Base-by-base conservation (phyloP, 2,888 invertebrate species). In the Dryobota labecula region DNA sequence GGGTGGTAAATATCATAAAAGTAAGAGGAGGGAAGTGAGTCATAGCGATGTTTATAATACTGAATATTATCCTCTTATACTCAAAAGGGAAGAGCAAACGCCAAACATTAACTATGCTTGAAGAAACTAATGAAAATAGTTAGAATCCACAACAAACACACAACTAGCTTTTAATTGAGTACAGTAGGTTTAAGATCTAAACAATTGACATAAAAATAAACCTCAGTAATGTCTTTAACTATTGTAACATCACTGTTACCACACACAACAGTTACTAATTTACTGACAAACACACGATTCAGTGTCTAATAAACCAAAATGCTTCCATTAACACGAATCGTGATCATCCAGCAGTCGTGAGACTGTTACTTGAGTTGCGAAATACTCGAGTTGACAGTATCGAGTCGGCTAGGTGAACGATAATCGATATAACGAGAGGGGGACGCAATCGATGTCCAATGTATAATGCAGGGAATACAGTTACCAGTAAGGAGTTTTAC, bases 361-460 rank as follows among this genome's bases (percentile, higher is more conserved):
- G 80, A 70, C 70, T 79, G 64, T 62, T 51, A 73, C 61, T 62
- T 63, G 67, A 64, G 67, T 80, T 77, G 81, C 70, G 70, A 80
- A 80, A 80, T 43, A 49, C 63, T 69, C 68, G 68, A 69, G 68
- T 72, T 79, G 73, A 77, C 70, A 68, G 67, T 78, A 84, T 86
- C 78, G 84, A 86, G 80, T 85, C 53, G 75, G 58, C 56, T 60
- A 51, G 64, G 64, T 64, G 68, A 68, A 70, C 80, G 79, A 80
- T 85, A 86, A 87, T 87, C 87, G 84, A 87, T 87, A 70, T 84
- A 84, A 85, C 80, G 70, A 78, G 78, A 58, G 79, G 83, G 82
- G 81, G 63, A n/a, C 43, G 45, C 72, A 84, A 86, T 87, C 87
- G 86, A 87, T 88, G 71, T 15, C 45, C 60, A 73, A 83, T 88